phyloP scores from a whole-genome alignment of 2,888 invertebrate genomes.

The Drosophila greeni region DNA sequence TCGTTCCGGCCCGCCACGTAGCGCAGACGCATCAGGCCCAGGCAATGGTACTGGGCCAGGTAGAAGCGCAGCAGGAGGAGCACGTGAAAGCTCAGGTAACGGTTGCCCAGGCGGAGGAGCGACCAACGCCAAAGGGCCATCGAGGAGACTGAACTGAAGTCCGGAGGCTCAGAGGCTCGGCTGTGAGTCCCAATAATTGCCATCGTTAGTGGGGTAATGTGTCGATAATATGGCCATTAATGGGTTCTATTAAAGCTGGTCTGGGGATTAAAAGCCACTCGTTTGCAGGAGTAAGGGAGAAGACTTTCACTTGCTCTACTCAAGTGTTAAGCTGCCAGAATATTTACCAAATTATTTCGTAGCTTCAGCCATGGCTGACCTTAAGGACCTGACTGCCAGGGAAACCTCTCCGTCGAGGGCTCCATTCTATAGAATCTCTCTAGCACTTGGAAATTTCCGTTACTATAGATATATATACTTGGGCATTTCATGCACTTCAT shows the following conservation, averaged over 20 bases:
- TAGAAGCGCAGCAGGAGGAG: constrained; percentile 55
- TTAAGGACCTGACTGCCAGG: neutral
- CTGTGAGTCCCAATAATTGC: neutral
- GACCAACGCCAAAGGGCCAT: constrained; percentile 45
- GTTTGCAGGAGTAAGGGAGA: neutral
- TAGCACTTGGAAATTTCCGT: neutral
- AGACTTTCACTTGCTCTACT: neutral
- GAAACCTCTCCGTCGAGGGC: neutral
- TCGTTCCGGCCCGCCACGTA: constrained; percentile 34
- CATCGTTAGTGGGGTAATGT: constrained; percentile 16
- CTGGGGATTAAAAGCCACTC: neutral
- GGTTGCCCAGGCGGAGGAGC: constrained; percentile 42
- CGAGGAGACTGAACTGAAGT: constrained; percentile 1
- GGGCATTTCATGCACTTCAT: constrained; percentile 35
- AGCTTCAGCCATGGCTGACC: neutral
- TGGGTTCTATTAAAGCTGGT: neutral
- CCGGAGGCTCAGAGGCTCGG: neutral
- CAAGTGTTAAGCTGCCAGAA: neutral
- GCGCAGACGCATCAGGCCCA: constrained; percentile 51
- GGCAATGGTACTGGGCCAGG: constrained; percentile 44
- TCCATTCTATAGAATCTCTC: neutral
- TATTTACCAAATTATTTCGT: neutral
- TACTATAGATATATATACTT: constrained; percentile 7
- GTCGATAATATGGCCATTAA: constrained; percentile 7
- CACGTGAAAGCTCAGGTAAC: constrained; percentile 51